phyloP scores from a whole-genome alignment of 2,888 invertebrate species.

The Terebella lapidaria region DNA sequence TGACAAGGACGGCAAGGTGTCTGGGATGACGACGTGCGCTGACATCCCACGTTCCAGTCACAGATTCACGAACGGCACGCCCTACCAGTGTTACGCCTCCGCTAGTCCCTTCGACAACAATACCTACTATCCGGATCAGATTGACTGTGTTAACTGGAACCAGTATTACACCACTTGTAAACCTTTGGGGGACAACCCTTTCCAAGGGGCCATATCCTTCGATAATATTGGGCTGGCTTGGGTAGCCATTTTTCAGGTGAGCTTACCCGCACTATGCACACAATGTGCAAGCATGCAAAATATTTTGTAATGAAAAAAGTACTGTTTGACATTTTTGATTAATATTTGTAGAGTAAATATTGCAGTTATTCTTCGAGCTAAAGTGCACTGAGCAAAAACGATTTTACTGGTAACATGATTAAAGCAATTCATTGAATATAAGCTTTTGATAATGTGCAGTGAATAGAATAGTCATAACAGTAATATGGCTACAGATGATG shows the following conservation, averaged over 20 bases:
- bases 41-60: slow-evolving; percentile 56
- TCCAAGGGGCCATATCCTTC: slow-evolving; percentile 97
- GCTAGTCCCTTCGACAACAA: slow-evolving; percentile 62
- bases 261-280: too few relatives aligned
- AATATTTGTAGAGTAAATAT: too few relatives aligned
- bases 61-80: too few relatives aligned
- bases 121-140: slow-evolving; percentile 37
- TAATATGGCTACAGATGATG: too few relatives aligned
- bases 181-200: slow-evolving; percentile 90
- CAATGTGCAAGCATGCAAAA: too few relatives aligned
- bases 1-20: slow-evolving; percentile 44
- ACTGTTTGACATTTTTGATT: not conserved
- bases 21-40: slow-evolving; percentile 79
- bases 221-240: slow-evolving; percentile 99
- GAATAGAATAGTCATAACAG: too few relatives aligned
- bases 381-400: too few relatives aligned
- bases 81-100: slow-evolving; percentile 71
- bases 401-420: too few relatives aligned
- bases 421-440: too few relatives aligned
- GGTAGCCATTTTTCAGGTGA: slow-evolving; percentile 99
- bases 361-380: too few relatives aligned
- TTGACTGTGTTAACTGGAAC: slow-evolving; percentile 95
- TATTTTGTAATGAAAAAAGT: too few relatives aligned
- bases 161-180: slow-evolving; percentile 94
- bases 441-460: too few relatives aligned